phyloP scores from a whole-genome alignment of 2,888 invertebrate species.

The Leucophora obtusa region DNA sequence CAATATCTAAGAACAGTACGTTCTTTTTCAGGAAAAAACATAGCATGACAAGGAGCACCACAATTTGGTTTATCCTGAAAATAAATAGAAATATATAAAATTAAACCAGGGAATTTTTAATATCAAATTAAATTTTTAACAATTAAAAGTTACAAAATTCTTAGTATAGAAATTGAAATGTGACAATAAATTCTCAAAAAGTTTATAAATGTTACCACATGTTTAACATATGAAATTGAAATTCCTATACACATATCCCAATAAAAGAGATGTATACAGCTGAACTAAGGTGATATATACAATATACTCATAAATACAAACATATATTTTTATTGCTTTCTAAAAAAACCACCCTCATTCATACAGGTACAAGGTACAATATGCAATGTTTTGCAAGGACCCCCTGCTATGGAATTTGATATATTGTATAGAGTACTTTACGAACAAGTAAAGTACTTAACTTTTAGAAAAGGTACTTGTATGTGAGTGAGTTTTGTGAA shows the following conservation, averaged over 20 bases:
- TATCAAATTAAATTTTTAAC: too few species aligned
- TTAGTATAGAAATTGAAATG: conserved; percentile 2
- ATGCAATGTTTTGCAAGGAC: neutral
- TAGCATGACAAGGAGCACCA: conserved; percentile 94
- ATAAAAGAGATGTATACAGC: neutral
- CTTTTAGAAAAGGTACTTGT: conserved; percentile 16
- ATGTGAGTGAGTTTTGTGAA: conserved; percentile 5
- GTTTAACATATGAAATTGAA: neutral
- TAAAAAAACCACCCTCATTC: neutral
- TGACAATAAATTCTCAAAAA: conserved; percentile 10
- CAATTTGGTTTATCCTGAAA: conserved; percentile 83
- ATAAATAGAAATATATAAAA: conserved; percentile 37
- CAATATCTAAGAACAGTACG: conserved; percentile 91
- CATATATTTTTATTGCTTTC: neutral
- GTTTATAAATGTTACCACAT: neutral
- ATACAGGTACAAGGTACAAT: conserved; percentile 1
- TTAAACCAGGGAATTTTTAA: neutral
- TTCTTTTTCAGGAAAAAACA: conserved; percentile 92
- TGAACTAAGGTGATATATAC: neutral
- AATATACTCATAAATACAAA: neutral
- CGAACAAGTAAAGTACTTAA: neutral
- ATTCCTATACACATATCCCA: neutral
- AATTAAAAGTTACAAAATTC: neutral
- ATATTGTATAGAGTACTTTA: neutral
- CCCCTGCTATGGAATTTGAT: conserved; percentile 2